Percentiles rank a stretch among this genome's conserved stretches.
These are phyloP conservation scores for Antrozous pallidus DNA, from an alignment of 2,797 vertebrate genomes.

Conservation along the genomic window DNA sequence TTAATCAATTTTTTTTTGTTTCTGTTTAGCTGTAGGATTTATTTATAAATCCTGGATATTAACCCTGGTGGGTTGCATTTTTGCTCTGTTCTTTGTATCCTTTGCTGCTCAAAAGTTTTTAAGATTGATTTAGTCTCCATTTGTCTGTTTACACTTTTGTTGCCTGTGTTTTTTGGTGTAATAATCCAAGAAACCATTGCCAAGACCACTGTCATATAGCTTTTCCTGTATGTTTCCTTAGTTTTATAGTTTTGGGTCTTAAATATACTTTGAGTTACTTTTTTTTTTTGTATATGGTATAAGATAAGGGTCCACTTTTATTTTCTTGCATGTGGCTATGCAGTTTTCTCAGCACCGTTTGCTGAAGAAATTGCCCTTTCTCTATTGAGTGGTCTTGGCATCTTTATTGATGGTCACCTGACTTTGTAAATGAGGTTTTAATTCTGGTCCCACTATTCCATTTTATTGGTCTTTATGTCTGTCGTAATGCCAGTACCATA, in stretches of 20 bases:
- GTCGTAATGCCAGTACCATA: neutral
- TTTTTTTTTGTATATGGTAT: neutral
- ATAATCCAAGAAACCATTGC: neutral
- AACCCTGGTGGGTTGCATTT: neutral
- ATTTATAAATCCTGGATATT: neutral
- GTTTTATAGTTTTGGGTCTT: neutral
- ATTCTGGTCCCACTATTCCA: neutral
- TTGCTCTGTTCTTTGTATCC: neutral
- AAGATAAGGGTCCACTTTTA: neutral
- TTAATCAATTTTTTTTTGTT: neutral
- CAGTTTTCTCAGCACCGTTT: neutral
- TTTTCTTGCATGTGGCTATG: neutral
- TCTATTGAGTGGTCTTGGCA: neutral
- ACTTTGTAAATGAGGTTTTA: neutral
- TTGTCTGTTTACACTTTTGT: neutral
- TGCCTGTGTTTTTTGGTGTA: neutral
- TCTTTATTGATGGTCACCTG: neutral
- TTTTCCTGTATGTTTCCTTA: neutral
- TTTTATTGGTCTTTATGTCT: neutral
- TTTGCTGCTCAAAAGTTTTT: neutral
- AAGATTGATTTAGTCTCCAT: neutral
- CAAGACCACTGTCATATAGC: neutral
- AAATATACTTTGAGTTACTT: neutral
- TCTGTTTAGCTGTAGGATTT: neutral
- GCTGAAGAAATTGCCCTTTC: neutral